A percentile compares a stretch with the other conserved stretches of the same genome.
These are phyloP conservation scores for Mus spicilegus DNA, from an alignment of 2,113 vertebrate genomes.

Conservation along the genomic window DNA sequence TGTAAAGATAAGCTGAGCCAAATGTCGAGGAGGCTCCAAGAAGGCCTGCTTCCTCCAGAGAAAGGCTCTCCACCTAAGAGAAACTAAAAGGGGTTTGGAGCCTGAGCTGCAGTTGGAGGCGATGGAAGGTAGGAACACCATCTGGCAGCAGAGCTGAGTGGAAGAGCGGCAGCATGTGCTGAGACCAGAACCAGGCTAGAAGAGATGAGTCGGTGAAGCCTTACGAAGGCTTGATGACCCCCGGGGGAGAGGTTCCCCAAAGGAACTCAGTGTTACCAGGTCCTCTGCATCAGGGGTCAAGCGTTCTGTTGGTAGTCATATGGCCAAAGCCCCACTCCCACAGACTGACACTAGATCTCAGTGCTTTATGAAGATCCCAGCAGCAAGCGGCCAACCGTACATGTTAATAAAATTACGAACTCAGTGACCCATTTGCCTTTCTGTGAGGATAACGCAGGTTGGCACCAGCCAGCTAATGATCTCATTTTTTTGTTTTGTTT, in stretches of 20 bases:
- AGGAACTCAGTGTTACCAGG: neutral
- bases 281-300: neutral
- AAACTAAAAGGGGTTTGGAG: neutral
- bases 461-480: neutral
- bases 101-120: neutral
- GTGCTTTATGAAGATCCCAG: neutral
- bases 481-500: neutral
- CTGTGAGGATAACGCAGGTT: neutral
- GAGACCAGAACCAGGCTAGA: neutral
- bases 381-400: neutral
- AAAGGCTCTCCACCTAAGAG: neutral
- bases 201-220: neutral
- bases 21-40: no score
- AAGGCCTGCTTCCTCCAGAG: neutral
- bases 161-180: neutral
- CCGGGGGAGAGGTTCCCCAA: neutral
- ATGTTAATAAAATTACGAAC: neutral
- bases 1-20: neutral
- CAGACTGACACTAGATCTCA: neutral
- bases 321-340: neutral
- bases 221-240: neutral
- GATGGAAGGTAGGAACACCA: neutral
- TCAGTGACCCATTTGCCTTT: neutral
- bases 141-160: neutral
- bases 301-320: neutral